phyloP scores from a whole-genome alignment of 2,113 vertebrate species.

The Ploceus nigricollis region DNA sequence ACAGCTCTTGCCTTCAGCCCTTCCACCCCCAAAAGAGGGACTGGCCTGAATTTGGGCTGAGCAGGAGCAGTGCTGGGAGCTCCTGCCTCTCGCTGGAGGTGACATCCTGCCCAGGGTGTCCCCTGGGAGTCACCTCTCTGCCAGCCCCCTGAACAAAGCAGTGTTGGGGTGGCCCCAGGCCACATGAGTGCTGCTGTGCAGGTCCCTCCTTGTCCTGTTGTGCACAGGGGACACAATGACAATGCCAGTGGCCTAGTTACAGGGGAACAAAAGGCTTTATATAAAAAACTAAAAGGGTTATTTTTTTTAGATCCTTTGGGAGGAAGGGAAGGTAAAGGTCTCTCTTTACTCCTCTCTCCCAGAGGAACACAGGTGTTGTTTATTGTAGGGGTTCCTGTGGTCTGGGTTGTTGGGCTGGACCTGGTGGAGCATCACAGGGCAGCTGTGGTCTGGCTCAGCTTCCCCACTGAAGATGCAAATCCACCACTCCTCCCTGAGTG shows the following conservation, averaged over 20 bases:
- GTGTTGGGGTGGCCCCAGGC: not conserved
- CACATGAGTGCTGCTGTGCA: rapidly evolving
- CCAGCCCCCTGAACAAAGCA: rapidly evolving
- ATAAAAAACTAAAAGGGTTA: not conserved
- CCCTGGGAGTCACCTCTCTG: not conserved
- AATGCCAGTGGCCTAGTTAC: not conserved
- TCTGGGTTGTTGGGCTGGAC: not conserved
- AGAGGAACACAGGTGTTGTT: not conserved
- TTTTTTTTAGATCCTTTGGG: not conserved
- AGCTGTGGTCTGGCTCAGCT: not conserved
- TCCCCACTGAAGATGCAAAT: not conserved
- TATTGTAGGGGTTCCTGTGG: not conserved
- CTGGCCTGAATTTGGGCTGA: not conserved
- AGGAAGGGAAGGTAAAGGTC: not conserved
- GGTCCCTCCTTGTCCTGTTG: not conserved
- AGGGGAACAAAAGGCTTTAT: not conserved
- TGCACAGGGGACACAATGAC: not conserved
- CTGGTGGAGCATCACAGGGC: rapidly evolving
- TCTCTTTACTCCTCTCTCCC: not conserved
- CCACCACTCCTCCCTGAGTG: rapidly evolving
- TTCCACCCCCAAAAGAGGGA: not conserved
- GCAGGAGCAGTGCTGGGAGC: not conserved
- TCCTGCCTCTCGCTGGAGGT: not conserved
- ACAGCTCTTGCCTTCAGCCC: not conserved
- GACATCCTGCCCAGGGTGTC: not conserved